A percentile compares a stretch with the other conserved stretches of the same genome.
These are phyloP conservation scores for Noctilio leporinus DNA, from an alignment of 2,113 vertebrate genomes.

Conservation along the genomic window DNA sequence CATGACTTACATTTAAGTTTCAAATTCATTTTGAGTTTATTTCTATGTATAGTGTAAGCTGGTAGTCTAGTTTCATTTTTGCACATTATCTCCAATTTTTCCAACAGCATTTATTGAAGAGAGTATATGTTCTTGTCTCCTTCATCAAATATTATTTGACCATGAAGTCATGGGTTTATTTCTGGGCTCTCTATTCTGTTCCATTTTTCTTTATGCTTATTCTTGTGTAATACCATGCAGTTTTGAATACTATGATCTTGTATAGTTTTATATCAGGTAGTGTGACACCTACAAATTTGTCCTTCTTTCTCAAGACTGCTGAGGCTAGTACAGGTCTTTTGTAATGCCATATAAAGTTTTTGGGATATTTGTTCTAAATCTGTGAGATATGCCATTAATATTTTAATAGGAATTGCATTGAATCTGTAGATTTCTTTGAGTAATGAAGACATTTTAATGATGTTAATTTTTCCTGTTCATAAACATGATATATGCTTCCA, in stretches of 20 bases:
- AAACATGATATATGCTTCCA: neutral
- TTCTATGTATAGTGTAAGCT: neutral
- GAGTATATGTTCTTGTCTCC: neutral
- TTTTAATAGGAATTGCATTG: neutral
- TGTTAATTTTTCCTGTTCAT: neutral
- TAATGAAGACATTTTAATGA: neutral
- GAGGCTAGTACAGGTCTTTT: neutral
- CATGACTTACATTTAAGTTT: neutral
- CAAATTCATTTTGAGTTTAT: neutral
- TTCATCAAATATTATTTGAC: neutral
- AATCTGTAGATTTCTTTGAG: neutral
- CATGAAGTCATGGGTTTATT: neutral
- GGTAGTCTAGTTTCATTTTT: neutral
- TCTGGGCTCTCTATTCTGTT: neutral
- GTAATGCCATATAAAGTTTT: neutral
- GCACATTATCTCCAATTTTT: neutral
- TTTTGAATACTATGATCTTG: neutral
- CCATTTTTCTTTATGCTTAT: neutral
- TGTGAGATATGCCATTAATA: neutral
- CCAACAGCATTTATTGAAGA: neutral
- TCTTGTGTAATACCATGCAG: neutral
- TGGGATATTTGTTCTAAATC: neutral
- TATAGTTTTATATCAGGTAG: neutral
- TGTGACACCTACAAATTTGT: neutral
- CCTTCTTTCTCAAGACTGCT: neutral